Conservation (phyloP, 2,113 vertebrate species). For the Erythrocercus mccallii region DNA sequence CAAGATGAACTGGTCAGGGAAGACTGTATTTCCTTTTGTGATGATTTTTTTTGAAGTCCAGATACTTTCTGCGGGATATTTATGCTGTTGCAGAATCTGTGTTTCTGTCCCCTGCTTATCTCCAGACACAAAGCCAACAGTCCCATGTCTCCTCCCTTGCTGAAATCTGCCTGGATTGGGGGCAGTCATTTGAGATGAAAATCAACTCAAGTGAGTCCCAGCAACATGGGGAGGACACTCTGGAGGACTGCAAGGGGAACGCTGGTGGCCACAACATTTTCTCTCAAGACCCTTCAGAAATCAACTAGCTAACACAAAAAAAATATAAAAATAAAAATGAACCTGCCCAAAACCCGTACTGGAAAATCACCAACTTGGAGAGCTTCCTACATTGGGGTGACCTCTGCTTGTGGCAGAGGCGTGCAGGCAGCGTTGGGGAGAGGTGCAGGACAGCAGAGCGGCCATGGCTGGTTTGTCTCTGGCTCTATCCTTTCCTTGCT, state of each 20-base stretch:
- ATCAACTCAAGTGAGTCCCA: not conserved
- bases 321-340: not conserved
- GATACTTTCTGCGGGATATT: not conserved
- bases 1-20: not conserved
- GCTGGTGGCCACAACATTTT: not conserved
- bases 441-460: not conserved
- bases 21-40: not conserved
- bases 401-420: not conserved
- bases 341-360: not conserved
- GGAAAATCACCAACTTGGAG: conserved; percentile 15
- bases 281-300: conserved; percentile 5
- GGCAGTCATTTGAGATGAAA: not conserved
- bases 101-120: not conserved
- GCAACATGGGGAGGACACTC: not conserved
- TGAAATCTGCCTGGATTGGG: not conserved
- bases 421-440: fast-evolving
- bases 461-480: not conserved
- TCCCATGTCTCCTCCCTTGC: not conserved
- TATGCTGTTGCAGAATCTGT: not conserved
- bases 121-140: conserved; percentile 31
- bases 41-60: not conserved
- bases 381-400: not conserved
- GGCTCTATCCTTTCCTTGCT: conserved; percentile 58
- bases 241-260: not conserved
- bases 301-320: not conserved